Evolutionary conservation across 2,113 vertebrate species (phyloP).

Genomic region (Hippopotamus amphibius): DNA sequence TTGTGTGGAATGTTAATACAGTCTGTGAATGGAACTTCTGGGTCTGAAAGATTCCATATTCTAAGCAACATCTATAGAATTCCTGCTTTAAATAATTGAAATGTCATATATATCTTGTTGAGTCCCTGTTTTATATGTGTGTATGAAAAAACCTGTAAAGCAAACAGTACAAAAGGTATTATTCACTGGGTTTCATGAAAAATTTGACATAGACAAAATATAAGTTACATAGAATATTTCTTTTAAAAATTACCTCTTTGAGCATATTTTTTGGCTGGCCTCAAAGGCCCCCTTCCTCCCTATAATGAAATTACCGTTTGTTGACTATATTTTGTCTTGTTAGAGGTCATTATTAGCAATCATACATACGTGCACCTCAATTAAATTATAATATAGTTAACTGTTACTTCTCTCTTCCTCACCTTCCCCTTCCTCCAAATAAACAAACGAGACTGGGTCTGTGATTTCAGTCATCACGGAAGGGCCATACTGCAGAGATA

Average conservation of each 20-base stretch:
- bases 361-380: neutral
- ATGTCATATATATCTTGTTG: neutral
- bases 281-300: neutral
- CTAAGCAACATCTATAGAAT: neutral
- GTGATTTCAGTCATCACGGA: conserved; percentile 5
- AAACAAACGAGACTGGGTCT: conserved; percentile 16
- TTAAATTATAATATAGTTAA: conserved; percentile 51
- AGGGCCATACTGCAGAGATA: neutral
- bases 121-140: neutral
- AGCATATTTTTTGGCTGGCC: neutral
- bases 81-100: neutral
- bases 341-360: conserved; percentile 40
- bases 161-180: neutral
- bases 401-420: neutral
- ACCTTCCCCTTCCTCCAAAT: neutral
- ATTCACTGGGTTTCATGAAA: conserved; percentile 16
- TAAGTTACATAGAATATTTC: neutral
- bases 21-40: neutral
- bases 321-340: conserved; percentile 10
- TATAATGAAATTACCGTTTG: conserved; percentile 33
- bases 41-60: neutral
- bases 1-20: neutral
- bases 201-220: conserved; percentile 12
- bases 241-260: conserved; percentile 36
- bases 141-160: neutral